phyloP scores from a whole-genome alignment of 2,113 vertebrate genomes.

The Anguilla japonica region DNA sequence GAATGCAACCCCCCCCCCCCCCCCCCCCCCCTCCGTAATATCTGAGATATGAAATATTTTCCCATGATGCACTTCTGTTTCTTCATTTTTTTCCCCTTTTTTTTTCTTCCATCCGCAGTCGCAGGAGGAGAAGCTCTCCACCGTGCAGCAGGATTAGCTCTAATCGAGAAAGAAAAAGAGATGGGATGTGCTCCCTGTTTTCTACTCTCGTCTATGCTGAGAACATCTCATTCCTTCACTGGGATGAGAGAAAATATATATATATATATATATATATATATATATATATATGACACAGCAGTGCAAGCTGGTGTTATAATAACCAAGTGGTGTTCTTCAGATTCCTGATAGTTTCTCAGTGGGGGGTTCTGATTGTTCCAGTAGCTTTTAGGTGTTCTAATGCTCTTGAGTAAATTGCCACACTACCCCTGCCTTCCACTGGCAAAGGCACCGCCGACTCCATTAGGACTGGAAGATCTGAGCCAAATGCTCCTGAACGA shows the following conservation, averaged over 20 bases:
- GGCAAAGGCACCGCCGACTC: constrained; percentile 79
- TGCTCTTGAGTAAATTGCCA: constrained; percentile 76
- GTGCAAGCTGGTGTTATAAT: constrained; percentile 61
- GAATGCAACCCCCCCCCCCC: constrained; percentile 27
- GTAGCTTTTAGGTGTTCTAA: constrained; percentile 76
- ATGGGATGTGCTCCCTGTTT: background rate
- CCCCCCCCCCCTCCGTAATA: background rate
- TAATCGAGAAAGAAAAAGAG: background rate
- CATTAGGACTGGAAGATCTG: constrained; percentile 83
- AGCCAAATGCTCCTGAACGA: constrained; percentile 84
- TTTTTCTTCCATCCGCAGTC: background rate
- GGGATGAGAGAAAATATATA: constrained; percentile 17
- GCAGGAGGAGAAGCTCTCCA: background rate
- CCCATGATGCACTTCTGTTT: background rate
- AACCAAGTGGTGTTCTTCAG: constrained; percentile 60
- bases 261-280: too few species aligned
- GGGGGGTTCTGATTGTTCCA: constrained; percentile 70
- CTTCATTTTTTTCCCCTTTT: constrained; percentile 1
- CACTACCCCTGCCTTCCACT: constrained; percentile 76
- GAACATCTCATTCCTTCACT: constrained; percentile 14
- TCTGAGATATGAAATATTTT: background rate
- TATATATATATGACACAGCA: constrained; percentile 11
- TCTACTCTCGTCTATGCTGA: background rate
- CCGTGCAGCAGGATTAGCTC: background rate
- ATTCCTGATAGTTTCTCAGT: constrained; percentile 69